Evolutionary conservation across 2,797 vertebrate species (phyloP).

Genomic region (Myiotriccus ornatus): DNA sequence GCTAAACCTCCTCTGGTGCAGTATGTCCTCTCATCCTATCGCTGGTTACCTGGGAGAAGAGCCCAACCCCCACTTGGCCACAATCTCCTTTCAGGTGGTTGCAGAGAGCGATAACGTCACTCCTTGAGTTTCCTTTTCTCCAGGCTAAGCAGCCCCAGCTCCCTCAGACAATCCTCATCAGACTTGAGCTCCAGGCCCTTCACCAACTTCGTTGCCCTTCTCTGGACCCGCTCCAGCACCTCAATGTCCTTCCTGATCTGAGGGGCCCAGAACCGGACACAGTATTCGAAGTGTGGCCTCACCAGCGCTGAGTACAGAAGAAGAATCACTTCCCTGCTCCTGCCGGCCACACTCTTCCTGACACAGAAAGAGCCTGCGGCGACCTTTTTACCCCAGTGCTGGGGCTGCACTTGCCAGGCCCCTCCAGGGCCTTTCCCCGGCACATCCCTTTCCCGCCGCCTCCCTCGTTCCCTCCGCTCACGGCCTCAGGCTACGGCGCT

Average conservation of each 20-base stretch:
- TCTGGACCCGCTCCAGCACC: not conserved
- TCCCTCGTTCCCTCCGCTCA: not conserved
- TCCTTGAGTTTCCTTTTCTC: not conserved
- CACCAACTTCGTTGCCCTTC: fast-evolving
- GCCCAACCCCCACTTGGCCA: not conserved
- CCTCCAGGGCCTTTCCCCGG: not conserved
- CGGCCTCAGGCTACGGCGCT: not conserved
- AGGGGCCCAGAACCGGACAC: not conserved
- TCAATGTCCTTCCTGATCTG: fast-evolving
- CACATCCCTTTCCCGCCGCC: not conserved
- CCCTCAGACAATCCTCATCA: not conserved
- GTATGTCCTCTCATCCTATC: not conserved
- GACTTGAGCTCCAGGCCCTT: not conserved
- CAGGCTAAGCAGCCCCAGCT: not conserved
- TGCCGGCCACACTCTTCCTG: fast-evolving
- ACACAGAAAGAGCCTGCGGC: fast-evolving
- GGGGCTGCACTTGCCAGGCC: not conserved
- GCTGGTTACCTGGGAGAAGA: not conserved
- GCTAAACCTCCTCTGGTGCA: not conserved
- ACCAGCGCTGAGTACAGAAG: fast-evolving
- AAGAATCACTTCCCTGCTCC: not conserved
- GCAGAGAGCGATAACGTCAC: fast-evolving
- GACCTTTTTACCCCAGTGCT: fast-evolving
- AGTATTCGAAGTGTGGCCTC: fast-evolving
- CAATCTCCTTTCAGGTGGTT: not conserved